Percentiles rank a stretch among this genome's conserved stretches.
Conservation (phyloP, 2,113 vertebrate species). For the Petrocephalus microphthalmus region DNA sequence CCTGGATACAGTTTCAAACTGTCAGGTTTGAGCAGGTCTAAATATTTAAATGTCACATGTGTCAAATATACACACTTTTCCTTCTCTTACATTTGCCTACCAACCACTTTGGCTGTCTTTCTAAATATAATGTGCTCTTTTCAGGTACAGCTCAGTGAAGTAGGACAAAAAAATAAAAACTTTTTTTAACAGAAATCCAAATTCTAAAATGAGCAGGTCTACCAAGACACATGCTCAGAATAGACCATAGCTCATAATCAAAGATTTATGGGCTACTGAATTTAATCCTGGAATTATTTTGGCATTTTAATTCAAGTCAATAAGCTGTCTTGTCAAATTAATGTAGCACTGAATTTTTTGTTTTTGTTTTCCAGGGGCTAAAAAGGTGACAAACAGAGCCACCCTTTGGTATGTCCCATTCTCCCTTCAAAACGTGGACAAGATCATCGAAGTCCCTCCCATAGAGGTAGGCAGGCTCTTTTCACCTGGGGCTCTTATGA, state of each 20-base stretch:
- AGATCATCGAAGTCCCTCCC: slow-evolving; percentile 81
- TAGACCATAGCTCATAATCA: background rate
- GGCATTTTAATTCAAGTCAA: background rate
- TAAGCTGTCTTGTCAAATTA: background rate
- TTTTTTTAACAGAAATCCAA: background rate
- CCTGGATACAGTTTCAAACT: background rate
- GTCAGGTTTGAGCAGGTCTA: background rate
- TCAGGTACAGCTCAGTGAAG: background rate
- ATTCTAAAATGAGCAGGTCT: background rate
- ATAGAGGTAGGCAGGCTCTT: slow-evolving; percentile 24
- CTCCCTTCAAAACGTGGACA: slow-evolving; percentile 80
- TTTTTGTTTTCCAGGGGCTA: slow-evolving; percentile 62
- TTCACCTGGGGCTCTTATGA: background rate
- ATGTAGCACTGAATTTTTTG: background rate
- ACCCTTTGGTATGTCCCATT: slow-evolving; percentile 88
- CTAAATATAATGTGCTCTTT: background rate
- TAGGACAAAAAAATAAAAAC: background rate
- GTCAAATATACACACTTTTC: background rate
- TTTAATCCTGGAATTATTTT: background rate
- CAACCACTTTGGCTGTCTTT: background rate
- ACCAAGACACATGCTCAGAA: background rate
- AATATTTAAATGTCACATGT: background rate
- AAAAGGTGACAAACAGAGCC: slow-evolving; percentile 83
- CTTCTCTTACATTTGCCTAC: background rate
- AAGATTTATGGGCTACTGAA: background rate